A percentile compares a stretch with the other conserved stretches of the same genome.
Evolutionary conservation across 2,797 vertebrate genomes (phyloP).

Genomic region (Mormyrus hasselquistii): DNA sequence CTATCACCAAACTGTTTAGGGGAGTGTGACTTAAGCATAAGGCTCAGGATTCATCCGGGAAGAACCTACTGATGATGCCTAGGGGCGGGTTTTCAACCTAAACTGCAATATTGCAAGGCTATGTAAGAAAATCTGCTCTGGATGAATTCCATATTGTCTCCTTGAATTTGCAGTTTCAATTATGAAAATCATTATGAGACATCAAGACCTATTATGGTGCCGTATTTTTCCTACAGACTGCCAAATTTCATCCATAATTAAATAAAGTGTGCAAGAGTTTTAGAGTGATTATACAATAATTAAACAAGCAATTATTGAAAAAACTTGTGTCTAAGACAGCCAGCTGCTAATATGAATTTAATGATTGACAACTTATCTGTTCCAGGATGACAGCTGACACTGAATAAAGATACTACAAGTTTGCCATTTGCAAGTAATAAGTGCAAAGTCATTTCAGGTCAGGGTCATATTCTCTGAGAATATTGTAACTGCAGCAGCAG

Average conservation of each 20-base stretch:
- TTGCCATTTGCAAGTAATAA: not conserved
- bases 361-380: slow-evolving; percentile 10
- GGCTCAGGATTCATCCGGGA: not conserved
- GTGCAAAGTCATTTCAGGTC: not conserved
- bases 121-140: not conserved
- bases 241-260: slow-evolving; percentile 12
- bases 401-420: not conserved
- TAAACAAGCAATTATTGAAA: slow-evolving; percentile 15
- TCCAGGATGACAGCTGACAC: slow-evolving; percentile 12
- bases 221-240: slow-evolving; percentile 8
- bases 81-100: not conserved
- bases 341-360: slow-evolving; percentile 13
- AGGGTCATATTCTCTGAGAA: not conserved
- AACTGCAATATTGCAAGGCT: not conserved
- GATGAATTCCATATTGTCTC: not conserved
- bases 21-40: not conserved
- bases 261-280: slow-evolving; percentile 12
- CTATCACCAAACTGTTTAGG: not conserved
- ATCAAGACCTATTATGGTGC: not conserved
- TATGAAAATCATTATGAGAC: slow-evolving; percentile 5
- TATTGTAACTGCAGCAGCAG: not conserved
- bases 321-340: not conserved
- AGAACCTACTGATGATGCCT: not conserved
- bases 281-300: slow-evolving; percentile 14
- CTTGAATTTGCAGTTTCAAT: slow-evolving; percentile 7